These are phyloP conservation scores for Oxyscelio sp. DNA, from an alignment of 2,888 invertebrate species.

Conservation along the genomic window DNA sequence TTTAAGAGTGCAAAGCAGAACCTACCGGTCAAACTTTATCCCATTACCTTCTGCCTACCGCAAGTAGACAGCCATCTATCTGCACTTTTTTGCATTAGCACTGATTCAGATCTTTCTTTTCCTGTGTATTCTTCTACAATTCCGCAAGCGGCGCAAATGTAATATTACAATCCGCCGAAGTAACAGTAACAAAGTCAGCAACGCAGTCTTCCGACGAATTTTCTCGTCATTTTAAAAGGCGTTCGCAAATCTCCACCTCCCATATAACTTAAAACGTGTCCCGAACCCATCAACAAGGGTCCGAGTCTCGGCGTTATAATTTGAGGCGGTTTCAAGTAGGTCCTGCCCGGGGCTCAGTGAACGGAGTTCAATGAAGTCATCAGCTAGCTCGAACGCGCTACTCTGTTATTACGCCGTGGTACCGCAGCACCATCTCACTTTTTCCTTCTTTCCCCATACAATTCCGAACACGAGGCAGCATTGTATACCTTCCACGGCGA, in stretches of 20 bases:
- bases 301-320: constrained; percentile 86
- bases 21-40: too few relatives aligned
- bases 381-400: constrained; percentile 86
- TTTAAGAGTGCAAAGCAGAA: too few relatives aligned
- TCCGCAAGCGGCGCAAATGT: too few relatives aligned
- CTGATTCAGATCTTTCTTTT: too few relatives aligned
- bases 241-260: constrained; percentile 74
- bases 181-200: constrained; percentile 49
- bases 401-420: constrained; percentile 88
- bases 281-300: constrained; percentile 85
- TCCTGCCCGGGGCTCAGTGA: constrained; percentile 83
- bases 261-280: constrained; percentile 81
- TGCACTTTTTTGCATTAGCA: too few relatives aligned
- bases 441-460: constrained; percentile 66
- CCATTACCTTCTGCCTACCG: too few relatives aligned
- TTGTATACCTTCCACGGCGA: too few relatives aligned
- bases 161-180: too few relatives aligned
- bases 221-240: constrained; percentile 72
- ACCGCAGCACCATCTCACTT: constrained; percentile 86
- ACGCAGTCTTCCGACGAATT: constrained; percentile 60
- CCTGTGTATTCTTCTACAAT: too few relatives aligned
- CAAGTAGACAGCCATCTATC: too few relatives aligned
- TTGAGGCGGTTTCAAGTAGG: constrained; percentile 88
- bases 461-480: too few relatives aligned
- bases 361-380: constrained; percentile 88